These are phyloP conservation scores for Eustalomyia histrio DNA, from an alignment of 2,888 invertebrate species.

Conservation along the genomic window DNA sequence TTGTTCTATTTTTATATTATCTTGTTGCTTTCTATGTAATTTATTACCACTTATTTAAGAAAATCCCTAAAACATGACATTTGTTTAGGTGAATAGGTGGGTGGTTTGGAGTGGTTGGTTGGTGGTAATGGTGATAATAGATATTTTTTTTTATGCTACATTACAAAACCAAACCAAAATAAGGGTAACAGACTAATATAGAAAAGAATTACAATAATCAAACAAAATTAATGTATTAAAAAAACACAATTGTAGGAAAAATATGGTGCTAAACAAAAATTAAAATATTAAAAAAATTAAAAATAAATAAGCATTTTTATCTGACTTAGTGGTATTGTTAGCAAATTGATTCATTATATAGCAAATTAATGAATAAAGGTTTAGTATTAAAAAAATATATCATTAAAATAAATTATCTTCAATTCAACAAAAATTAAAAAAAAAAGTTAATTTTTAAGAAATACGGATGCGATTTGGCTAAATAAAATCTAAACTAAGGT, in stretches of 20 bases:
- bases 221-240: conserved; percentile 46
- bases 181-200: conserved; percentile 68
- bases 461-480: no score
- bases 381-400: conserved; percentile 11
- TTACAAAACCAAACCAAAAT: conserved; percentile 65
- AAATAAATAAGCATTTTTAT: conserved; percentile 34
- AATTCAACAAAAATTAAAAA: background rate
- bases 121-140: conserved; percentile 51
- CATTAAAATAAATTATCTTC: background rate
- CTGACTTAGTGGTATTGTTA: conserved; percentile 42
- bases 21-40: background rate
- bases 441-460: no score
- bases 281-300: conserved; percentile 18
- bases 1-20: background rate
- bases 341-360: conserved; percentile 36
- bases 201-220: conserved; percentile 60
- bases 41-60: conserved; percentile 7
- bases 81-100: conserved; percentile 12
- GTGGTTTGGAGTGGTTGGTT: conserved; percentile 6
- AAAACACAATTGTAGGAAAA: conserved; percentile 38
- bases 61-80: conserved; percentile 9
- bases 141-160: conserved; percentile 63
- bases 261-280: conserved; percentile 56
- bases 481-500: no score
- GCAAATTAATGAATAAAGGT: conserved; percentile 38